Conservation (phyloP, 2,888 invertebrate genomes). For the Dolichomitus sp. region DNA sequence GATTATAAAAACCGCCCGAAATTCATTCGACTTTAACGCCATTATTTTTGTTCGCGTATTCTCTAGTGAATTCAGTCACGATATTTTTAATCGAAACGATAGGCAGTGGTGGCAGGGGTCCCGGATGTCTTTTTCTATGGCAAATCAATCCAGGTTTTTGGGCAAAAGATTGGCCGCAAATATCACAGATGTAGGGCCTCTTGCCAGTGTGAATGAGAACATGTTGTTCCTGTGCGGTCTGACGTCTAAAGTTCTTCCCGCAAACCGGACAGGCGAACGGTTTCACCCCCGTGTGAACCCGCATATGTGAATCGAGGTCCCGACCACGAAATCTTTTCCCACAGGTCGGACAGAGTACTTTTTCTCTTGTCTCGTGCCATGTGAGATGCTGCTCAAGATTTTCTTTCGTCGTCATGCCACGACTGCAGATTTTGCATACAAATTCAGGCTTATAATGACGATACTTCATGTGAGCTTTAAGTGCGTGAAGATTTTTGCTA, state of each 20-base stretch:
- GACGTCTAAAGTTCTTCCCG: constrained; percentile 67
- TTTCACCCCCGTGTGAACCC: constrained; percentile 79
- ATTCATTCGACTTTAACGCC: constrained; percentile 18
- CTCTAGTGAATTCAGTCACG: constrained; percentile 75
- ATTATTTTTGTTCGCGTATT: constrained; percentile 72
- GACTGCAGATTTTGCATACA: constrained; percentile 75
- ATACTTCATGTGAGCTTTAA: constrained; percentile 78
- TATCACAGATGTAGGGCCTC: constrained; percentile 77
- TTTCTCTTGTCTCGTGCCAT: constrained; percentile 78
- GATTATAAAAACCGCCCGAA: background rate
- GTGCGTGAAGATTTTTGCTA: constrained; percentile 75
- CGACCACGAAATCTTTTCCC: constrained; percentile 77
- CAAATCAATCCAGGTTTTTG: constrained; percentile 79
- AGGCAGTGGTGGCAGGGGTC: constrained; percentile 76
- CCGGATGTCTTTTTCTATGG: constrained; percentile 78
- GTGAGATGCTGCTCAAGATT: constrained; percentile 76
- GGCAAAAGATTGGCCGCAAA: constrained; percentile 77
- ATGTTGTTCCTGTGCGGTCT: constrained; percentile 74
- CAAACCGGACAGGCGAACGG: constrained; percentile 80
- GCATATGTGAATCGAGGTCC: constrained; percentile 78
- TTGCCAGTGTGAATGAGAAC: constrained; percentile 78
- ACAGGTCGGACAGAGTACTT: constrained; percentile 77
- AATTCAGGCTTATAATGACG: constrained; percentile 76
- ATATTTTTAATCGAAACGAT: constrained; percentile 76
- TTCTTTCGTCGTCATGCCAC: constrained; percentile 77